A percentile compares a stretch with the other conserved stretches of the same genome.
Evolutionary conservation across 2,797 vertebrate species (phyloP).

Genomic region (Gymnothorax javanicus): DNA sequence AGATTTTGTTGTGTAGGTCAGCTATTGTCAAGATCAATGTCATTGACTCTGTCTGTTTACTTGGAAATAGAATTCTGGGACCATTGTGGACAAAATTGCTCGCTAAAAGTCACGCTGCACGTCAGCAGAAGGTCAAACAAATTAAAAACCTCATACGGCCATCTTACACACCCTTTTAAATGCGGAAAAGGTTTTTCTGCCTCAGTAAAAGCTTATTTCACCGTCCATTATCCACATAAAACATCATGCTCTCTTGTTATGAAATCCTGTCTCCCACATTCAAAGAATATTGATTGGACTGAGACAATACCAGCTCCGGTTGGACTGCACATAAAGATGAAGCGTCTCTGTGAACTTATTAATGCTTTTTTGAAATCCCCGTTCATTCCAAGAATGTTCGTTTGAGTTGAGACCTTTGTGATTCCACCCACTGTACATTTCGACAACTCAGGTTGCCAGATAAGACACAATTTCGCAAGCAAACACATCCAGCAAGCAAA

Average conservation of each 20-base stretch:
- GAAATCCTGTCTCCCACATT: background rate
- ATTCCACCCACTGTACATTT: too few species aligned
- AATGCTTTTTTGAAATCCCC: background rate
- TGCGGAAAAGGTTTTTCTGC: background rate
- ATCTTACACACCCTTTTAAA: background rate
- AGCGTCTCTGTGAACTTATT: background rate
- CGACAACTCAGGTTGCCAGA: too few species aligned
- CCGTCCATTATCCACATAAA: background rate
- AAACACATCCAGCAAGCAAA: too few species aligned
- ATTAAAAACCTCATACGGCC: background rate
- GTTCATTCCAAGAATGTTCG: too few species aligned
- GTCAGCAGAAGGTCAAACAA: conserved; percentile 2
- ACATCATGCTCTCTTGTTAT: conserved; percentile 1
- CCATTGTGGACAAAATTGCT: background rate
- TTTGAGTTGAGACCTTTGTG: too few species aligned
- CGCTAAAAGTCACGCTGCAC: background rate
- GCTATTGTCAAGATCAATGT: conserved; percentile 8
- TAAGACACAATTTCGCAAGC: too few species aligned
- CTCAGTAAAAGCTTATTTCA: conserved; percentile 8
- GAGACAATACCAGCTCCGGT: background rate
- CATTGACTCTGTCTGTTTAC: conserved; percentile 1
- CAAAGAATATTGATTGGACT: background rate
- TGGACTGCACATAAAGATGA: background rate
- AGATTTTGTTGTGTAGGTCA: conserved; percentile 8
- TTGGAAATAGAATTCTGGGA: background rate